Conservation (phyloP, 2,888 invertebrate genomes). For the Leucozona laternaria region DNA sequence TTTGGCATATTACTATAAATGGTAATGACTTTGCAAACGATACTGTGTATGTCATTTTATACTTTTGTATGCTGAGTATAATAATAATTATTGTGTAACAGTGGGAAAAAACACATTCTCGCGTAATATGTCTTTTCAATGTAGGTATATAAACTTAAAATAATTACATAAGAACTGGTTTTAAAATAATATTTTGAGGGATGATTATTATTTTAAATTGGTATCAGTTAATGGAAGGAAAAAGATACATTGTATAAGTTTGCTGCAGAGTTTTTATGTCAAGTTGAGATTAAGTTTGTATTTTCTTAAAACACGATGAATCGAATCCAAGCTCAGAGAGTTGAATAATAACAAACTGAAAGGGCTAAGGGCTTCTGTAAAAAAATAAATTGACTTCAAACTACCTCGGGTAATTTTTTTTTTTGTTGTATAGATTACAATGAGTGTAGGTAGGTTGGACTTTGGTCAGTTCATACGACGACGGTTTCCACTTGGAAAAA, state of each 20-base stretch:
- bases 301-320: no score
- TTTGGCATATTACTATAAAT: neutral
- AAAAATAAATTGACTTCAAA: no score
- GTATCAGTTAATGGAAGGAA: neutral
- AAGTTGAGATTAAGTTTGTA: neutral
- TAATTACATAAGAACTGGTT: slow-evolving; percentile 19
- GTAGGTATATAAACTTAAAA: slow-evolving; percentile 18
- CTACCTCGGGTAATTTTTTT: no score
- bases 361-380: no score
- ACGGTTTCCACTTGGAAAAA: no score
- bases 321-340: no score
- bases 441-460: no score
- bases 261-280: slow-evolving; percentile 1
- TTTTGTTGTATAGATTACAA: no score
- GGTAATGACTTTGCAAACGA: slow-evolving; percentile 20
- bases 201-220: slow-evolving; percentile 18
- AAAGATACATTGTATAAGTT: neutral
- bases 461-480: no score
- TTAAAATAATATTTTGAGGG: neutral
- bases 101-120: neutral
- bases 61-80: slow-evolving; percentile 3
- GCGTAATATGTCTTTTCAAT: slow-evolving; percentile 8
- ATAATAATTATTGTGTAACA: slow-evolving; percentile 10
- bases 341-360: no score
- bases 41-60: slow-evolving; percentile 2